These are phyloP conservation scores for Meteorus sp. DNA, from an alignment of 1,140 invertebrate genomes.

Conservation along the genomic window DNA sequence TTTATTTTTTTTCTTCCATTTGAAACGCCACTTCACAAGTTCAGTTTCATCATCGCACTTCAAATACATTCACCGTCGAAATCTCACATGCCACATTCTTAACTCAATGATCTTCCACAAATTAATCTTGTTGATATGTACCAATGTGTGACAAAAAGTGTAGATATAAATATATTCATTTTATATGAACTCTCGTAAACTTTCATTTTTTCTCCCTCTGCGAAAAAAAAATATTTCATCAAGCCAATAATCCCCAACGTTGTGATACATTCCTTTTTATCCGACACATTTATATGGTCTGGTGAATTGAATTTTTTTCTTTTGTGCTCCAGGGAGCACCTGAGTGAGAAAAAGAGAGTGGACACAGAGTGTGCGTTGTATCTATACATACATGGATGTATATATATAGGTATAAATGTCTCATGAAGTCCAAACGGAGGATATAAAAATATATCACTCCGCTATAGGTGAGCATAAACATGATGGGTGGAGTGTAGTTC, in stretches of 20 bases:
- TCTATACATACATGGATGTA: no score
- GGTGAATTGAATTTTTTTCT: constrained; percentile 28
- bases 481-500: constrained; percentile 34
- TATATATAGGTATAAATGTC: no score
- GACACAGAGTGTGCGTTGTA: constrained; percentile 1
- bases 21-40: no score
- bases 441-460: constrained; percentile 38
- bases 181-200: no score
- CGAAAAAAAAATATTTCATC: constrained; percentile 1
- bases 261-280: constrained; percentile 7
- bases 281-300: constrained; percentile 24
- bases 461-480: constrained; percentile 36
- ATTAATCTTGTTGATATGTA: constrained; percentile 6
- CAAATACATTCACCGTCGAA: no score
- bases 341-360: not conserved
- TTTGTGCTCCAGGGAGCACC: not conserved
- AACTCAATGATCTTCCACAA: constrained; percentile 1
- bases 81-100: no score
- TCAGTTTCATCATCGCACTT: no score
- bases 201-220: not conserved
- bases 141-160: not conserved
- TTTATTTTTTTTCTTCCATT: no score
- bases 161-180: not conserved
- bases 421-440: constrained; percentile 22
- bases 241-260: not conserved